Base-by-base conservation (phyloP, 2,888 invertebrate genomes). In the Resseliella maxima region DNA sequence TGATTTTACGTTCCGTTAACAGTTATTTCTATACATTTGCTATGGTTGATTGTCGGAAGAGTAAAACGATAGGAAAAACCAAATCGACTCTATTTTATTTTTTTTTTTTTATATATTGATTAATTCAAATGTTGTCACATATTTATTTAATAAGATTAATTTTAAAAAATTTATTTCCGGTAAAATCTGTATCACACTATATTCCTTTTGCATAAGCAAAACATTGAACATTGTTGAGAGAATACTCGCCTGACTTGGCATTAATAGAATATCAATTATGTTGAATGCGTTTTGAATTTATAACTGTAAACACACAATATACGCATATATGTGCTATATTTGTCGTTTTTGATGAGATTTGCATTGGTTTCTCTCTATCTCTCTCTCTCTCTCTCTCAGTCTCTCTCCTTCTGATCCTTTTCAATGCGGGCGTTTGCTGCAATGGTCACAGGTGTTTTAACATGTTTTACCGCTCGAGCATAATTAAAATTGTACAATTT, bases 251-350 rank as follows among this genome's bases (percentile, higher is more conserved):
- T 72, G 31, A 72, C 72, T 31, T 72, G 27, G 72, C 72, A 31
- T 72, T 72, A 31, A 72, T 72, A 72, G 31, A 72, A 72, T 31
- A 72, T 31, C 72, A 72, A 72, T 72, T 72, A 72, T 72, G 12
- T 35, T 31, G 31, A 72, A 72, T 31, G 72, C 15, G 31, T 72
- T 72, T 72, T 3, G 31, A 31, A 72, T 72, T 59, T 3, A 31
- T 21, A 27, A 31, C 72, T 31, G 59, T 8, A 59, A 59, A 24
- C 59, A 59, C 27, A 27, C 27, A 24, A 41, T 41, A 12, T 41
- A 12, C 41, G 41, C 41, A 41, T 50, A 1, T 18, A 8, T 72
- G 35, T 27, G 2, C 31, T 3, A 2, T 31, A 12, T 72, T 31
- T 59, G 24, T 27, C 6, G 6, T 59, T 27, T 27, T 12, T 35